phyloP scores from a whole-genome alignment of 1,140 invertebrate genomes.

The Diprion similis region DNA sequence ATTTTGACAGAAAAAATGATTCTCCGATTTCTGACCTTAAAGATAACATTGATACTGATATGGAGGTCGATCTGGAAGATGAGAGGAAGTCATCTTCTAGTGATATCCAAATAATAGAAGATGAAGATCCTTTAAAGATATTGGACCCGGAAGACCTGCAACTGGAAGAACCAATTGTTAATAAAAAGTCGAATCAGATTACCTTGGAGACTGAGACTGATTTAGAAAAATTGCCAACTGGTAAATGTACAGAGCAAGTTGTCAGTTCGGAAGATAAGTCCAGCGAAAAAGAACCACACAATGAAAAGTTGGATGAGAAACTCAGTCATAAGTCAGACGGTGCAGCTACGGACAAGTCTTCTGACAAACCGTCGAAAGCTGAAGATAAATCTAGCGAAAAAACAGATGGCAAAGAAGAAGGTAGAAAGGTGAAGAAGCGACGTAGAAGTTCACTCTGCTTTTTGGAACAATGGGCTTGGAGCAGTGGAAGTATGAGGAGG shows the following conservation, averaged over 20 bases:
- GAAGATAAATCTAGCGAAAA: slow-evolving; percentile 53
- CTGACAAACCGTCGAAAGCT: slow-evolving; percentile 35
- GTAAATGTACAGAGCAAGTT: slow-evolving; percentile 20
- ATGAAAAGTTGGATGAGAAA: slow-evolving; percentile 40
- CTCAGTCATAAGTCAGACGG: slow-evolving; percentile 36
- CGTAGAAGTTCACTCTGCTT: slow-evolving; percentile 72
- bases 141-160: slow-evolving; percentile 36
- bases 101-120: slow-evolving; percentile 53
- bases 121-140: slow-evolving; percentile 46
- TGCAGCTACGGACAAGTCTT: slow-evolving; percentile 29
- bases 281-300: slow-evolving; percentile 21
- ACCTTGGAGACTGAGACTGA: slow-evolving; percentile 22
- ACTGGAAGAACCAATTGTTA: slow-evolving; percentile 30
- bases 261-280: slow-evolving; percentile 29
- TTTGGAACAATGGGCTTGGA: slow-evolving; percentile 76
- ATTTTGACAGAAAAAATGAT: slow-evolving; percentile 37
- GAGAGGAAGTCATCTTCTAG: slow-evolving; percentile 51
- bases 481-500: slow-evolving; percentile 68
- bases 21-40: slow-evolving; percentile 23
- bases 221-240: slow-evolving; percentile 8
- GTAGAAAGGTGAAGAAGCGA: slow-evolving; percentile 66
- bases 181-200: neutral
- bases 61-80: slow-evolving; percentile 46
- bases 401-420: slow-evolving; percentile 54
- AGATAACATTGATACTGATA: slow-evolving; percentile 29